These are phyloP conservation scores for Bradypus variegatus DNA, from an alignment of 2,797 vertebrate genomes.

Conservation along the genomic window DNA sequence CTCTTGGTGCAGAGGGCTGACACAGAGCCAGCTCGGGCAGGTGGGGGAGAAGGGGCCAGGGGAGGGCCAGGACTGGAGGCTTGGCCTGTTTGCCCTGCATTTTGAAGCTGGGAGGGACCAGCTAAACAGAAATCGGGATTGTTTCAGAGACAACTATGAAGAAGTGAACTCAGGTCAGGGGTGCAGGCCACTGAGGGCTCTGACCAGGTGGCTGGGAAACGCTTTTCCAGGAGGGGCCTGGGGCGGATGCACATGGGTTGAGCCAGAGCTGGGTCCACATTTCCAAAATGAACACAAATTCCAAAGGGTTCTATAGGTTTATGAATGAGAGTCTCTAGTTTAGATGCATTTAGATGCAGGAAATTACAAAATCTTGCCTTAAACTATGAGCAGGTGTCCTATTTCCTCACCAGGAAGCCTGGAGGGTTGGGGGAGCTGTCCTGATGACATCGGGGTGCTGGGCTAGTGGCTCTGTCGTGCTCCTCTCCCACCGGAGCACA, in stretches of 20 bases:
- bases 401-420: too few species aligned
- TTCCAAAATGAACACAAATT: neutral
- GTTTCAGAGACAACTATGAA: neutral
- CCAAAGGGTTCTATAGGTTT: neutral
- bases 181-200: too few species aligned
- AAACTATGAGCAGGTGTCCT: neutral
- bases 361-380: neutral
- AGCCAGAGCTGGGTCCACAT: too few species aligned
- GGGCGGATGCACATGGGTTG: too few species aligned
- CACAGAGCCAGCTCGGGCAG: neutral
- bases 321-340: neutral
- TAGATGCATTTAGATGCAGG: neutral
- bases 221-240: neutral
- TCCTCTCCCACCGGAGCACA: neutral
- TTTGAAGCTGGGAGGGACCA: neutral
- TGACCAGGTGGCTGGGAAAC: neutral
- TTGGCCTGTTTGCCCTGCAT: fast-evolving
- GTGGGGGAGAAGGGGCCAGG: neutral
- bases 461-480: neutral
- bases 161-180: neutral
- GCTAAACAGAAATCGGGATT: neutral
- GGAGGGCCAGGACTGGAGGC: neutral
- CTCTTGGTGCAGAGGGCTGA: too few species aligned
- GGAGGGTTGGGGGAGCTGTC: too few species aligned
- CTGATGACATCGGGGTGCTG: neutral